Percentiles rank a stretch among this genome's conserved stretches.
Conservation (phyloP, 2,797 vertebrate species). For the Capromys pilorides region DNA sequence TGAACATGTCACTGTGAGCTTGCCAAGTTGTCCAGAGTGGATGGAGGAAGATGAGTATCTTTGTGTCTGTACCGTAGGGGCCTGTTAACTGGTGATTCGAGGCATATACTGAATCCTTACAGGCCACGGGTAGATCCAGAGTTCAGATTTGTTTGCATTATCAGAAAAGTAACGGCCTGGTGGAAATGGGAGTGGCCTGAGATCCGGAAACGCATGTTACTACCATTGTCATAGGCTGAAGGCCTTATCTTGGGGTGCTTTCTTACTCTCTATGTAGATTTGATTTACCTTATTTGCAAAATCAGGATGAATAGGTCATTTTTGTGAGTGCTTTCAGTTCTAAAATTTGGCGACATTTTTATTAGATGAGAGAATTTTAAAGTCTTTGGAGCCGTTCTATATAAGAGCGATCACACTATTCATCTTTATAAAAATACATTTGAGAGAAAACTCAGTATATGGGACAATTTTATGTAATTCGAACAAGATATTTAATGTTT, state of each 20-base stretch:
- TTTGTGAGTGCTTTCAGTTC: slow-evolving; percentile 27
- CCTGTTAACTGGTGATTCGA: not conserved
- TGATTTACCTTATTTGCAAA: slow-evolving; percentile 55
- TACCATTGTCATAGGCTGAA: not conserved
- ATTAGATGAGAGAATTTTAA: slow-evolving; percentile 24
- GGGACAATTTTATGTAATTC: slow-evolving; percentile 46
- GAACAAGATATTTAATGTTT: slow-evolving; percentile 59
- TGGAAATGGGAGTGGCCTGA: slow-evolving; percentile 46
- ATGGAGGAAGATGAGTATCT: not conserved
- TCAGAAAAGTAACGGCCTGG: slow-evolving; percentile 51
- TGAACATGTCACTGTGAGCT: not conserved
- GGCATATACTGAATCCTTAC: not conserved
- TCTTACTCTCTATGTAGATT: not conserved
- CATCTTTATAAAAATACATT: slow-evolving; percentile 62
- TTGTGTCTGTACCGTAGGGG: not conserved
- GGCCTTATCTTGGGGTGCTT: not conserved
- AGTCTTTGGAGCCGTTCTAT: slow-evolving; percentile 15
- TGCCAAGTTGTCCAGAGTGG: not conserved
- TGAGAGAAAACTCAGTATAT: slow-evolving; percentile 19
- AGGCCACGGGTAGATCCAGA: slow-evolving; percentile 52
- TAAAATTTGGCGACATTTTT: slow-evolving; percentile 26
- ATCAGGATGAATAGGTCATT: slow-evolving; percentile 8
- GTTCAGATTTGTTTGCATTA: slow-evolving; percentile 64
- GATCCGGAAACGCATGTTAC: slow-evolving; percentile 31
- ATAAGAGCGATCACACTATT: not conserved